phyloP scores from a whole-genome alignment of 1,140 invertebrate genomes.

The Limonius californicus region DNA sequence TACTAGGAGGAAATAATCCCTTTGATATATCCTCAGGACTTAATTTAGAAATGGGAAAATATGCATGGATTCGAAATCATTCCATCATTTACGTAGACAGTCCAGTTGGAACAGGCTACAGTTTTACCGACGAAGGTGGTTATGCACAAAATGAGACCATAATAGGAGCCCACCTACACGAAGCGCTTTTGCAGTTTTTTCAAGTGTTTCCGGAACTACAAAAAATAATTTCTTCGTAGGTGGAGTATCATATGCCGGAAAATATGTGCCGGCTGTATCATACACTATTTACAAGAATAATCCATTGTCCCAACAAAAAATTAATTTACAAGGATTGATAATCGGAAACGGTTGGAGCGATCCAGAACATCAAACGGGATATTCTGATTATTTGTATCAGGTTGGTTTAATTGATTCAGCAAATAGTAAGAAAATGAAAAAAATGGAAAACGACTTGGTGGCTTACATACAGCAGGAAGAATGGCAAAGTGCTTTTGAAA shows the following conservation, averaged over 20 bases:
- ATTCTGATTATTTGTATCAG: conserved; percentile 79
- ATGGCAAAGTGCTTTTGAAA: conserved; percentile 58
- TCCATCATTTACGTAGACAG: conserved; percentile 81
- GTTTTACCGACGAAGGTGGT: conserved; percentile 63
- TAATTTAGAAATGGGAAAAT: conserved; percentile 52
- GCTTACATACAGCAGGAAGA: conserved; percentile 16
- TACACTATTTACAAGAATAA: conserved; percentile 68
- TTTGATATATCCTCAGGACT: conserved; percentile 50
- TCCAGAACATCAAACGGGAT: conserved; percentile 72
- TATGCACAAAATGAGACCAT: conserved; percentile 62
- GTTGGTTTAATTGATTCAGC: conserved; percentile 72
- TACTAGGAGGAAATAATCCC: conserved; percentile 69
- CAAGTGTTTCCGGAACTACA: conserved; percentile 65
- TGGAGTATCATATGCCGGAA: conserved; percentile 85
- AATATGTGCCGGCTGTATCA: conserved; percentile 76
- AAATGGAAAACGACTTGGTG: conserved; percentile 24
- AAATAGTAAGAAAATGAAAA: no score
- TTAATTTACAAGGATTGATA: conserved; percentile 69
- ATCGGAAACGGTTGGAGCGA: conserved; percentile 86
- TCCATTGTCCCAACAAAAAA: conserved; percentile 47
- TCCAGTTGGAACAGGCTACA: conserved; percentile 72
- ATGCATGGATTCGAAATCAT: conserved; percentile 70
- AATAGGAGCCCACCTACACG: conserved; percentile 64
- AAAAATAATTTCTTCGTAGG: conserved; percentile 71
- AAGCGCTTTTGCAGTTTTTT: conserved; percentile 68